These are phyloP conservation scores for Thalassophryne amazonica DNA, from an alignment of 2,797 vertebrate genomes.

Conservation along the genomic window DNA sequence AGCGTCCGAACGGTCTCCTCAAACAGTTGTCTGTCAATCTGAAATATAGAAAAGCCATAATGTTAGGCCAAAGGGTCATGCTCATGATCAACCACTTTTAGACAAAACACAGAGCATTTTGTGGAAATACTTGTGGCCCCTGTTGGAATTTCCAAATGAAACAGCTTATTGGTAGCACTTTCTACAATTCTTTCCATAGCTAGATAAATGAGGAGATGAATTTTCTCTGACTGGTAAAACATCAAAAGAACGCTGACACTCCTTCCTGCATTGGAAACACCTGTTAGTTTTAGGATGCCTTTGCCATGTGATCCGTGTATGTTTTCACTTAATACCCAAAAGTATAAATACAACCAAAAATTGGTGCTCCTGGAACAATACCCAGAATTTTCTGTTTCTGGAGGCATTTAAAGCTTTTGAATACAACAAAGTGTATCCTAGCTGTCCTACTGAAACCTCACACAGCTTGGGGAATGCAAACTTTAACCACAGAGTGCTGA, in stretches of 20 bases:
- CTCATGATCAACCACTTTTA: no score
- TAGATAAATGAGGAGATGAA: slow-evolving; percentile 34
- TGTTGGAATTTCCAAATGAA: slow-evolving; percentile 12
- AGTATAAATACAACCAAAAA: neutral
- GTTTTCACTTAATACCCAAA: slow-evolving; percentile 44
- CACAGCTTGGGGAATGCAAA: slow-evolving; percentile 11
- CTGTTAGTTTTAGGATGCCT: slow-evolving; percentile 43
- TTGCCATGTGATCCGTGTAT: slow-evolving; percentile 34
- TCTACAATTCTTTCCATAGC: slow-evolving; percentile 19
- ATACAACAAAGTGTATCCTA: neutral
- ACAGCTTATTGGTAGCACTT: slow-evolving; percentile 17
- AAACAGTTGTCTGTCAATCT: slow-evolving; percentile 95
- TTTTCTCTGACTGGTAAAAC: slow-evolving; percentile 40
- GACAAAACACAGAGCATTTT: neutral
- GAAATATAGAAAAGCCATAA: slow-evolving; percentile 9
- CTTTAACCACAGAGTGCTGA: slow-evolving; percentile 7
- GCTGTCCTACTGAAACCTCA: neutral
- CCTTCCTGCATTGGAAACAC: slow-evolving; percentile 34
- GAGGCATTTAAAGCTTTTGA: neutral
- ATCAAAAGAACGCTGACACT: slow-evolving; percentile 39
- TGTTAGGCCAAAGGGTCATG: neutral
- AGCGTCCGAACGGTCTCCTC: slow-evolving; percentile 90
- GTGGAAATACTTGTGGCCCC: neutral
- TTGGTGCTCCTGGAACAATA: slow-evolving; percentile 1
- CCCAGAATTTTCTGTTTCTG: slow-evolving; percentile 1